phyloP scores from a whole-genome alignment of 1,140 invertebrate genomes.

The Drosophila azteca region DNA sequence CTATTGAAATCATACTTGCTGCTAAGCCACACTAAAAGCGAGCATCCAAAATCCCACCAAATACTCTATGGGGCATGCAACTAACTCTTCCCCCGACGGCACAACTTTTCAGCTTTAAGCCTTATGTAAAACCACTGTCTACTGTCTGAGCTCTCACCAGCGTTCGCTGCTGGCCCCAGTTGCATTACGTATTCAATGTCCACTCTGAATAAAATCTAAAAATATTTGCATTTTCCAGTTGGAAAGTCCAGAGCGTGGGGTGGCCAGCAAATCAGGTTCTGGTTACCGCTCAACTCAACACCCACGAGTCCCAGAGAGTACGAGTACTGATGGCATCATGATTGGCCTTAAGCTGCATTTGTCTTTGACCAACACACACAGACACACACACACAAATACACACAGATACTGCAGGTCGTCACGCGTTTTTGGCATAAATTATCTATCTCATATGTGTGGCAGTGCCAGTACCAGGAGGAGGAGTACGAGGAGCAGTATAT shows the following conservation, averaged over 20 bases:
- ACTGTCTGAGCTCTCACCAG: too few species aligned
- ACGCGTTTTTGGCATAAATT: slow-evolving; percentile 78
- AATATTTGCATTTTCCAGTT: slow-evolving; percentile 38
- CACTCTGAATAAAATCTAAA: slow-evolving; percentile 5
- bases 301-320: neutral
- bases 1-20: too few species aligned
- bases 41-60: too few species aligned
- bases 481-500: neutral
- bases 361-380: slow-evolving; percentile 43
- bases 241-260: neutral
- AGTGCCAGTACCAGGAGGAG: slow-evolving; percentile 9
- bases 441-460: slow-evolving; percentile 61
- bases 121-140: too few species aligned
- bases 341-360: slow-evolving; percentile 40
- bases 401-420: slow-evolving; percentile 31
- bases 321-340: slow-evolving; percentile 26
- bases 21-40: too few species aligned
- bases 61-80: too few species aligned
- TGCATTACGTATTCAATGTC: neutral
- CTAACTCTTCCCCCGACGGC: too few species aligned
- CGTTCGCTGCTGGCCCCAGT: too few species aligned
- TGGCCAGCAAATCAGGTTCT: slow-evolving; percentile 34
- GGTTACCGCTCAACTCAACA: slow-evolving; percentile 16
- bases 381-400: neutral
- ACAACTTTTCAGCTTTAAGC: too few species aligned